Percentiles rank a stretch among this genome's conserved stretches.
These are phyloP conservation scores for Eulimnadia texana DNA, from an alignment of 1,140 invertebrate genomes.

Conservation along the genomic window DNA sequence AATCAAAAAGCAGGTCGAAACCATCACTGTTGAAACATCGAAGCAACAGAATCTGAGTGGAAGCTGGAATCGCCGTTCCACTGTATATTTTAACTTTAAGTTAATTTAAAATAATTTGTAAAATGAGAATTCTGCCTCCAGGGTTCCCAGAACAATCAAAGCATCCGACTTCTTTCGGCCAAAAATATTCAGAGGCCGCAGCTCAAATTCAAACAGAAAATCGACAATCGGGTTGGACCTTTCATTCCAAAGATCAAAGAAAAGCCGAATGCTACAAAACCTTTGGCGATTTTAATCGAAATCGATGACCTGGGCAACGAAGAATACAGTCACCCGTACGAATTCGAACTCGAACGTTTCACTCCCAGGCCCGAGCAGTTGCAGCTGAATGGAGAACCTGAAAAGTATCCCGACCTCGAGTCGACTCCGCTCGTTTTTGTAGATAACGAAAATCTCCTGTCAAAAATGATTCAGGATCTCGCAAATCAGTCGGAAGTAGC, in stretches of 20 bases:
- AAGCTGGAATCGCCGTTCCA: slow-evolving; percentile 38
- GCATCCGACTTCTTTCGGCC: slow-evolving; percentile 47
- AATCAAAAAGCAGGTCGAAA: slow-evolving; percentile 39
- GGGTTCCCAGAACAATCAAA: slow-evolving; percentile 18
- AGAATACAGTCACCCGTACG: slow-evolving; percentile 71
- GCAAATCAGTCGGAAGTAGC: slow-evolving; percentile 53
- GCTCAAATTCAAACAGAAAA: slow-evolving; percentile 62
- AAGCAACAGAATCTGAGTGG: slow-evolving; percentile 27
- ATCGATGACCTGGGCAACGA: slow-evolving; percentile 40
- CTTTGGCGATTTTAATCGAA: slow-evolving; percentile 53
- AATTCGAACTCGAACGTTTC: slow-evolving; percentile 64
- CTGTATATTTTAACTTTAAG: background rate
- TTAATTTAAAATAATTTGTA: slow-evolving; percentile 5
- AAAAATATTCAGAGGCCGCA: slow-evolving; percentile 70
- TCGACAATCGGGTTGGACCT: slow-evolving; percentile 59
- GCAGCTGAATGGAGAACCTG: slow-evolving; percentile 25
- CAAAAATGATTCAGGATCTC: slow-evolving; percentile 49
- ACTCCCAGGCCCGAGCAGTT: slow-evolving; percentile 37
- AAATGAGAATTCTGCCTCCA: slow-evolving; percentile 15
- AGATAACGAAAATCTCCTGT: slow-evolving; percentile 45
- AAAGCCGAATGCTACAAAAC: slow-evolving; percentile 78
- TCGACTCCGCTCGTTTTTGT: slow-evolving; percentile 53
- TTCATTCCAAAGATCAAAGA: slow-evolving; percentile 69
- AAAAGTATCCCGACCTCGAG: slow-evolving; percentile 33
- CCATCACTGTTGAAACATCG: slow-evolving; percentile 31